Conservation (phyloP, 2,797 vertebrate species). For the Lemur catta region DNA sequence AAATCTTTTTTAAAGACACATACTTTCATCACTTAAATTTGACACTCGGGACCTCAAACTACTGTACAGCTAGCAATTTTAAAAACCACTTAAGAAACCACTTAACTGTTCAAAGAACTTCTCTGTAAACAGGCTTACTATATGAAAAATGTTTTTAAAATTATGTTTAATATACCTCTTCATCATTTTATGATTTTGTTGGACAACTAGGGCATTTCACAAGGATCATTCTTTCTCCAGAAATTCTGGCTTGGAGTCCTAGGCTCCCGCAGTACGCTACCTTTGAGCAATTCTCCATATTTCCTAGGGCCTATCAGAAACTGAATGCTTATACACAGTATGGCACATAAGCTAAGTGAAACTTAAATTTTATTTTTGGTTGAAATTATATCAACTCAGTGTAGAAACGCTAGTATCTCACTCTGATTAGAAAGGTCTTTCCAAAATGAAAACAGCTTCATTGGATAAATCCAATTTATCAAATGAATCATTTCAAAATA, state of each 20-base stretch:
- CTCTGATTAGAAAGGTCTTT: background rate
- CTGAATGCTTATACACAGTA: background rate
- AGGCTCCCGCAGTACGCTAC: background rate
- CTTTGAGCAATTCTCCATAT: background rate
- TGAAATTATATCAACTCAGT: background rate
- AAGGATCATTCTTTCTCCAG: background rate
- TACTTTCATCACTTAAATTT: constrained; percentile 32
- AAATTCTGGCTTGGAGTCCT: background rate
- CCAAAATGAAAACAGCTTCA: constrained; percentile 35
- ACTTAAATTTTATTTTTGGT: background rate
- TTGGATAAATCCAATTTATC: constrained; percentile 39
- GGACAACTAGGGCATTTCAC: background rate
- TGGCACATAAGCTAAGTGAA: background rate
- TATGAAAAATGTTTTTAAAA: background rate
- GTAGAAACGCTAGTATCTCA: constrained; percentile 13
- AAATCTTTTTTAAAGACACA: constrained; percentile 3
- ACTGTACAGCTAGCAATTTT: background rate
- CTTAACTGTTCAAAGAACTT: background rate
- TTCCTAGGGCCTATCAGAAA: background rate
- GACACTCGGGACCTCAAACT: background rate
- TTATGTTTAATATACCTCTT: background rate
- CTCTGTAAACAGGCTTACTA: background rate
- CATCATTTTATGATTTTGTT: background rate
- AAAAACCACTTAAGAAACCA: background rate
- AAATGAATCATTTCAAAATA: constrained; percentile 40